These are phyloP conservation scores for Pollenia griseotomentosa DNA, from an alignment of 2,888 invertebrate species.

Conservation along the genomic window DNA sequence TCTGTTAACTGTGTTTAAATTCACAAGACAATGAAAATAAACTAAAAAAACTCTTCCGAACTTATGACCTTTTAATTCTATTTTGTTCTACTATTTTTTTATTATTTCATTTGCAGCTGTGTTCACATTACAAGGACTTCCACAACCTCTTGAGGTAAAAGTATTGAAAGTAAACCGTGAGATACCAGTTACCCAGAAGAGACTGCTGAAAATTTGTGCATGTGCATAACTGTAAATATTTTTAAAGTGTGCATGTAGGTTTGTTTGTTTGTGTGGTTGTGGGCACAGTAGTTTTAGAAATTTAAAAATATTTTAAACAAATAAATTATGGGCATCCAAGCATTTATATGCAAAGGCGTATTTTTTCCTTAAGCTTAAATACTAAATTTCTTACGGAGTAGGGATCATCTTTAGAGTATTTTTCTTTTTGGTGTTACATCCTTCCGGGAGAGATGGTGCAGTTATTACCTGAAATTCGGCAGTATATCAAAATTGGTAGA, in stretches of 20 bases:
- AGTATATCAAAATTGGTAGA: too few relatives aligned
- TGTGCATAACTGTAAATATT: slow-evolving; percentile 6
- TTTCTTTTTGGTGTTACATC: too few relatives aligned
- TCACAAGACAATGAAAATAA: slow-evolving; percentile 6
- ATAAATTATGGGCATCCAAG: not conserved
- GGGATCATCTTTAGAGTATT: too few relatives aligned
- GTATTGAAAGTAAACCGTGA: slow-evolving; percentile 40
- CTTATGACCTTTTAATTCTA: slow-evolving; percentile 57
- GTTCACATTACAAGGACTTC: slow-evolving; percentile 42
- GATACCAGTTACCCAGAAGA: not conserved
- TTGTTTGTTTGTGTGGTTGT: not conserved
- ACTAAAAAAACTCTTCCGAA: slow-evolving; percentile 24
- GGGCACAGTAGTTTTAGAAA: slow-evolving; percentile 7
- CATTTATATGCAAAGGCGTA: not conserved
- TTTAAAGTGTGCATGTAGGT: not conserved
- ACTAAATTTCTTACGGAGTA: too few relatives aligned
- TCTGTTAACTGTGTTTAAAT: not conserved
- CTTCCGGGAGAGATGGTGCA: too few relatives aligned
- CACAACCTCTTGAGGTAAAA: slow-evolving; percentile 50
- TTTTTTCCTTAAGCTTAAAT: not conserved
- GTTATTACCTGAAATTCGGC: too few relatives aligned
- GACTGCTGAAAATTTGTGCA: slow-evolving; percentile 7
- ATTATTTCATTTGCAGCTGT: slow-evolving; percentile 15
- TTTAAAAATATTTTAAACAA: not conserved
- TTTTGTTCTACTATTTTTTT: slow-evolving; percentile 11